Conservation (phyloP, 2,113 vertebrate species). For the Xenus cinereus region DNA sequence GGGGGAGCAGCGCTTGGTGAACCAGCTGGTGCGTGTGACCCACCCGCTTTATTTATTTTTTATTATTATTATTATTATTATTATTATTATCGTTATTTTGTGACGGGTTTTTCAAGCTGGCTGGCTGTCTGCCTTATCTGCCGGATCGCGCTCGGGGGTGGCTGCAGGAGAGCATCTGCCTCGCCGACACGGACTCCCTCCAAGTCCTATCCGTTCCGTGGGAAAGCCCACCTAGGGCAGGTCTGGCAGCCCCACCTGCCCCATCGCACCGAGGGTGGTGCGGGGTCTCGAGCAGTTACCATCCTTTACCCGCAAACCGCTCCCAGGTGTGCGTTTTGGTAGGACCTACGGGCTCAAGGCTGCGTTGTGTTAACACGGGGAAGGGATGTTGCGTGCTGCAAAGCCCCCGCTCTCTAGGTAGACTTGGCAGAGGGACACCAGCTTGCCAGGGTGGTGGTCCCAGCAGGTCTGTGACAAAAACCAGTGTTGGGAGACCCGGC, state of each 20-base stretch:
- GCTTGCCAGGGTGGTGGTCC: background rate
- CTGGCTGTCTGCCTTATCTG: background rate
- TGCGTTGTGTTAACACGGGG: rapidly evolving
- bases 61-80: background rate
- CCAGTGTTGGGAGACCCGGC: rapidly evolving
- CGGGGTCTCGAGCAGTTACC: rapidly evolving
- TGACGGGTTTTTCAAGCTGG: background rate
- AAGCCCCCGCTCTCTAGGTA: background rate
- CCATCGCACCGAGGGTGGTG: rapidly evolving
- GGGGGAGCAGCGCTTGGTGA: background rate
- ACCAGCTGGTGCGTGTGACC: background rate
- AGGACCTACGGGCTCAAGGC: background rate
- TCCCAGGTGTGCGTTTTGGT: background rate
- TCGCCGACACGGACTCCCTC: background rate
- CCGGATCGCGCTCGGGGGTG: background rate
- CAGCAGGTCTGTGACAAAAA: rapidly evolving
- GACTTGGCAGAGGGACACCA: background rate
- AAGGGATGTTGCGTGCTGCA: background rate
- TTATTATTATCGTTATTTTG: background rate
- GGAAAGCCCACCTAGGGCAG: background rate
- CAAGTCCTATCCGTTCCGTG: rapidly evolving
- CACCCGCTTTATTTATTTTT: background rate
- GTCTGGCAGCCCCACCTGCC: background rate
- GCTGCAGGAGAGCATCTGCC: background rate
- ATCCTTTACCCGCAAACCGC: rapidly evolving